Evolutionary conservation across 2,113 vertebrate species (phyloP).

Genomic region (Phylloscopus whistleri): DNA sequence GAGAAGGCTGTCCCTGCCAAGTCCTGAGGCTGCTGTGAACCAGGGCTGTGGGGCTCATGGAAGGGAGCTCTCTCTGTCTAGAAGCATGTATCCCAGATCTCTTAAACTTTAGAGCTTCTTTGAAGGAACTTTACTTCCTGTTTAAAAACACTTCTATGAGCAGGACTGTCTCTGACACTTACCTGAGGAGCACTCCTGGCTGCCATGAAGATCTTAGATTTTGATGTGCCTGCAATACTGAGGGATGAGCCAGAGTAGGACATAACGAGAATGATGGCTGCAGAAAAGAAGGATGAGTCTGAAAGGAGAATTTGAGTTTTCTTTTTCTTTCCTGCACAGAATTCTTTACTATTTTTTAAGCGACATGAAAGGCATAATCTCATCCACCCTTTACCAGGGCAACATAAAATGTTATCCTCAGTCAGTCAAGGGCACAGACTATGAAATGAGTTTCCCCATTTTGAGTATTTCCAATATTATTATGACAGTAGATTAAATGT

Average conservation of each 20-base stretch:
- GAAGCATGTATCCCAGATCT: neutral
- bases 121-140: neutral
- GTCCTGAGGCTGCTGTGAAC: neutral
- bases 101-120: neutral
- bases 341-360: neutral
- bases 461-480: conserved; percentile 16
- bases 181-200: neutral
- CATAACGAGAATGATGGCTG: neutral
- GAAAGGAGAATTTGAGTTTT: neutral
- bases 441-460: neutral
- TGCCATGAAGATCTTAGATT: neutral
- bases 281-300: neutral
- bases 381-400: neutral
- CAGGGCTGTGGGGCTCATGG: neutral
- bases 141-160: neutral
- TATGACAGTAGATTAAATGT: conserved; percentile 6
- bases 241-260: neutral
- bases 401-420: neutral
- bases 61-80: neutral
- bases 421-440: neutral
- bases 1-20: neutral
- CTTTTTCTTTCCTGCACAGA: neutral
- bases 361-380: neutral
- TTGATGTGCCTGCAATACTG: neutral
- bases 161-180: neutral